These are phyloP conservation scores for Xylophagus ater DNA, from an alignment of 2,888 invertebrate species.

Conservation along the genomic window DNA sequence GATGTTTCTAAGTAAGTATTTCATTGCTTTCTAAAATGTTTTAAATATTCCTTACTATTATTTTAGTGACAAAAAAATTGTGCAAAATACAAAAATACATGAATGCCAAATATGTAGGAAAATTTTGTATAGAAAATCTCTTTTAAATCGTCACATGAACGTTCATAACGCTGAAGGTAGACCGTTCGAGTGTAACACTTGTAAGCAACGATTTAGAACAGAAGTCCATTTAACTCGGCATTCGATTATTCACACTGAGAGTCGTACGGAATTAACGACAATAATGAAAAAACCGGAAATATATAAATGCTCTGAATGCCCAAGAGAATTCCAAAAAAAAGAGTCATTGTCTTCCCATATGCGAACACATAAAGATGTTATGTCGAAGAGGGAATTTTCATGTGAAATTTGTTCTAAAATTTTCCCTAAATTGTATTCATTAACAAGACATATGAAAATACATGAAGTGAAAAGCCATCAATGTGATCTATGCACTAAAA, in stretches of 20 bases:
- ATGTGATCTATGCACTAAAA: conserved; percentile 47
- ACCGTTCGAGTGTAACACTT: conserved; percentile 25
- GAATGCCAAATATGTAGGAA: no score
- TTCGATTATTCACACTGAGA: conserved; percentile 23
- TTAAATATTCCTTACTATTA: no score
- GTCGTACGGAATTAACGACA: conserved; percentile 6
- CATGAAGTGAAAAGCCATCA: conserved; percentile 43
- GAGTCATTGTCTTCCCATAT: conserved; percentile 42
- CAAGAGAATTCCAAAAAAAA: conserved; percentile 41
- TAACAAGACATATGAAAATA: conserved; percentile 42
- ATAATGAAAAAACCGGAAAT: not conserved
- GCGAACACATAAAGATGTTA: conserved; percentile 24
- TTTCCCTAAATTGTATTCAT: conserved; percentile 36
- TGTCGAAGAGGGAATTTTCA: conserved; percentile 22
- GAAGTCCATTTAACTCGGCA: conserved; percentile 26
- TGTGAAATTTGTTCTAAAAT: conserved; percentile 43
- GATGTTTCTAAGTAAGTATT: no score
- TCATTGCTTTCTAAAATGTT: no score
- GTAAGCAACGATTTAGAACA: conserved; percentile 23
- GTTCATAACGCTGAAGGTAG: conserved; percentile 23
- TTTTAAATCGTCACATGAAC: conserved; percentile 28
- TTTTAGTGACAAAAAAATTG: no score
- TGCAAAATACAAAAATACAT: no score
- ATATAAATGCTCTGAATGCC: conserved; percentile 43
- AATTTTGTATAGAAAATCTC: conserved; percentile 38